These are phyloP conservation scores for Euleptes europaea DNA, from an alignment of 2,113 vertebrate genomes.

Conservation along the genomic window DNA sequence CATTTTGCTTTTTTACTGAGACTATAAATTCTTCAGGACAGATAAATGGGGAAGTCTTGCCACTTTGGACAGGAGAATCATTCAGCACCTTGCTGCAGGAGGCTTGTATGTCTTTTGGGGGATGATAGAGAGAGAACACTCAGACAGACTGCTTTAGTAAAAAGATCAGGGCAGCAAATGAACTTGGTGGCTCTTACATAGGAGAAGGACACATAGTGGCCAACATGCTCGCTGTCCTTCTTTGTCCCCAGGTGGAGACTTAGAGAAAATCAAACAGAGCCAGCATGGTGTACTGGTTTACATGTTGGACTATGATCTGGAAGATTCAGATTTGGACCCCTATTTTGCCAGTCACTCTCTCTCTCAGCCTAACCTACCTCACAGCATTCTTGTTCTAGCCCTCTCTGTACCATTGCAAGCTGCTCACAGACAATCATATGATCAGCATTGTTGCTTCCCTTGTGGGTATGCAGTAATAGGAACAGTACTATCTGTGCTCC, in stretches of 20 bases:
- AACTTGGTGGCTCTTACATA: not conserved
- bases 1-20: not conserved
- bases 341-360: too few relatives aligned
- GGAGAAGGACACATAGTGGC: not conserved
- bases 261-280: not conserved
- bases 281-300: too few relatives aligned
- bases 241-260: not conserved
- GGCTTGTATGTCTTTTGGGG: not conserved
- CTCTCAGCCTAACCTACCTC: too few relatives aligned
- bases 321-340: too few relatives aligned
- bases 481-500: too few relatives aligned
- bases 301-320: too few relatives aligned
- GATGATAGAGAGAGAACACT: not conserved
- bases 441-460: too few relatives aligned
- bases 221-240: not conserved
- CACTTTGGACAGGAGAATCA: not conserved
- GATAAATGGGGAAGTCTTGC: not conserved
- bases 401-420: too few relatives aligned
- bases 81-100: not conserved
- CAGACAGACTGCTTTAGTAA: not conserved
- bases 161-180: not conserved
- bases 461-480: too few relatives aligned
- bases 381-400: too few relatives aligned
- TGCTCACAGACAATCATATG: too few relatives aligned
- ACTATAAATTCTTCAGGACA: slow-evolving; percentile 6